Evolutionary conservation across 2,797 vertebrate genomes (phyloP).

Genomic region (Esox lucius): DNA sequence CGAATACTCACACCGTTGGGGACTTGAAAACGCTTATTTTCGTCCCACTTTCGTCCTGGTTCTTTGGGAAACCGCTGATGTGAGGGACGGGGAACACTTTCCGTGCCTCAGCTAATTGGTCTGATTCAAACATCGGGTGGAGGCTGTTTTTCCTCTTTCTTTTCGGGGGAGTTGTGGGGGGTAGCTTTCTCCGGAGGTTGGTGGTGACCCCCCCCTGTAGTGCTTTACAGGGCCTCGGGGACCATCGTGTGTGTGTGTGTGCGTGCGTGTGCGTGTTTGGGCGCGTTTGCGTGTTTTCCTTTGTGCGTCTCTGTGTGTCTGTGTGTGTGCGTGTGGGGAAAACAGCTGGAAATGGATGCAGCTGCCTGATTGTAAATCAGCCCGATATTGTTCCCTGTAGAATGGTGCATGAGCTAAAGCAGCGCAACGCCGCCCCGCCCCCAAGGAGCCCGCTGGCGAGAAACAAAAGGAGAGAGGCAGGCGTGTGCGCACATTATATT

Average conservation of each 20-base stretch:
- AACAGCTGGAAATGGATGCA: conserved; percentile 74
- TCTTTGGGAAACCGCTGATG: conserved; percentile 29
- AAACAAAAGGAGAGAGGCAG: conserved; percentile 39
- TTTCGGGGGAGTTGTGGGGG: too few species aligned
- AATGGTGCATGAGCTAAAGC: conserved; percentile 32
- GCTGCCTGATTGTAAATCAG: conserved; percentile 79
- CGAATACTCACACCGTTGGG: conserved; percentile 25
- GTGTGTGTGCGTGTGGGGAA: conserved; percentile 13
- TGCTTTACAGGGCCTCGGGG: conserved; percentile 55
- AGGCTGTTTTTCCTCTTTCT: conserved; percentile 33
- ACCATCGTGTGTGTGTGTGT: conserved; percentile 31
- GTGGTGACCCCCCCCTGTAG: conserved; percentile 46
- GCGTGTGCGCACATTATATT: conserved; percentile 1
- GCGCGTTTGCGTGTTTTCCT: conserved; percentile 1
- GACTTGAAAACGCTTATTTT: conserved; percentile 24
- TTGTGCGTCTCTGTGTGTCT: conserved; percentile 12
- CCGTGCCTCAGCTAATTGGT: conserved; percentile 62
- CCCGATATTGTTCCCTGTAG: conserved; percentile 58
- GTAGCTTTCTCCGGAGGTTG: conserved; percentile 55
- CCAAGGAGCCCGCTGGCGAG: conserved; percentile 53
- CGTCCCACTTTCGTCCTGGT: conserved; percentile 15
- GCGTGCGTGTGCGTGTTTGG: conserved; percentile 5
- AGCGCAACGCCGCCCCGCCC: conserved; percentile 46
- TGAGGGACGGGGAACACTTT: conserved; percentile 22
- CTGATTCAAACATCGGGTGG: conserved; percentile 56